Conservation (phyloP, 1,140 invertebrate genomes). For the Sipha flava region DNA sequence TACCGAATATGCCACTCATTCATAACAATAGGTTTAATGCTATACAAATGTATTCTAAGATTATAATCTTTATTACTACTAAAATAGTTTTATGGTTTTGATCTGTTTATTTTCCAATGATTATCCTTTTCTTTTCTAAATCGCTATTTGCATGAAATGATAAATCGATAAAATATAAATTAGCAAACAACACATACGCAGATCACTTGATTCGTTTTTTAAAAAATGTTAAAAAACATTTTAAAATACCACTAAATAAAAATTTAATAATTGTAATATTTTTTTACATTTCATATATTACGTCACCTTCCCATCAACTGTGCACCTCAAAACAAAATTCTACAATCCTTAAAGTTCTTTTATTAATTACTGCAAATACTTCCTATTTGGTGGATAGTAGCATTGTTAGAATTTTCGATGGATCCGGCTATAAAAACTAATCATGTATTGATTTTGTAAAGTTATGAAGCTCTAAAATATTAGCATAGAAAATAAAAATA, state of each 20-base stretch:
- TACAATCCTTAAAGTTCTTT: neutral
- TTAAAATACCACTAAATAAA: neutral
- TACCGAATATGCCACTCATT: no score
- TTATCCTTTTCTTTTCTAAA: no score
- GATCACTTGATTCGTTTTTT: neutral
- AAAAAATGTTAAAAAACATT: neutral
- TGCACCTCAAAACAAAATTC: neutral
- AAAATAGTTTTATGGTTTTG: no score
- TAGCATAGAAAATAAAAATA: no score
- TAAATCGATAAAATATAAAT: neutral
- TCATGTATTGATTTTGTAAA: no score
- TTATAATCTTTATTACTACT: no score
- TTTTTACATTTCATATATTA: neutral
- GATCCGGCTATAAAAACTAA: no score
- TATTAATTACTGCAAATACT: neutral
- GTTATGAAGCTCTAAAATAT: no score
- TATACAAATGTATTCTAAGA: no score
- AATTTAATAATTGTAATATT: neutral
- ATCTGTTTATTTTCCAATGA: no score
- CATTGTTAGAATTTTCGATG: neutral
- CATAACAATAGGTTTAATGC: no score
- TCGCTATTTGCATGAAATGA: no score
- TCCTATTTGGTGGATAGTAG: neutral
- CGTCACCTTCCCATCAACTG: neutral
- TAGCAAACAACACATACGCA: neutral